Percentiles rank a stretch among this genome's conserved stretches.
These are phyloP conservation scores for Phasianus colchicus DNA, from an alignment of 2,113 vertebrate genomes.

Conservation along the genomic window DNA sequence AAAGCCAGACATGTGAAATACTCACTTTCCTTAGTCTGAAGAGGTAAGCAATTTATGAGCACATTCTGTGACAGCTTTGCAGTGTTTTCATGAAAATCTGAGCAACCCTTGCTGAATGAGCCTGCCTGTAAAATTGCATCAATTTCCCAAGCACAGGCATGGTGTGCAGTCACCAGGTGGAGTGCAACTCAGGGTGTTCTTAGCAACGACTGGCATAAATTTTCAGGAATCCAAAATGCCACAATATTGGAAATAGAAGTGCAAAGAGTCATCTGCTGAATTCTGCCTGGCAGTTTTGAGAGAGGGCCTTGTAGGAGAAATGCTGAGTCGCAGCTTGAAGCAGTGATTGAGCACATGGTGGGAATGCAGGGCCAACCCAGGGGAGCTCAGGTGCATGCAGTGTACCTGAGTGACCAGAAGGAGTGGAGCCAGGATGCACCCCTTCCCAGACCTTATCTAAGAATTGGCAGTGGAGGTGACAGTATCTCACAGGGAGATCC, in stretches of 20 bases:
- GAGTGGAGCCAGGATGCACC: too few species aligned
- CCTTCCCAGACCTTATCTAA: too few species aligned
- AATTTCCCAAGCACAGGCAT: background rate
- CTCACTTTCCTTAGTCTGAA: background rate
- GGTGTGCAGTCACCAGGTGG: background rate
- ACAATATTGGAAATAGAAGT: background rate
- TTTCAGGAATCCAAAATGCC: background rate
- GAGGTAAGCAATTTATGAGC: background rate
- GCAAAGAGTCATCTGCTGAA: background rate
- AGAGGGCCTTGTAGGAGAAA: background rate
- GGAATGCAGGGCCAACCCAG: too few species aligned
- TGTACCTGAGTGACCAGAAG: too few species aligned
- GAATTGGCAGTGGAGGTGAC: too few species aligned
- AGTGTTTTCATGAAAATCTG: background rate
- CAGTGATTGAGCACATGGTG: too few species aligned
- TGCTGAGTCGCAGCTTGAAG: too few species aligned
- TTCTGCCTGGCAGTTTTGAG: background rate
- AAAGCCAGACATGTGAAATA: background rate
- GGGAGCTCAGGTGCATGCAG: too few species aligned
- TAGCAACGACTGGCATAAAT: background rate
- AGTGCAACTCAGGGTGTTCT: accelerated
- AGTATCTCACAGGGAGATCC: too few species aligned
- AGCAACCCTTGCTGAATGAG: background rate
- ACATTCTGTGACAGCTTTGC: background rate
- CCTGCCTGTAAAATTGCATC: background rate